Evolutionary conservation across 1,140 invertebrate species (phyloP).

Genomic region (Trypoxylus dichotomus): DNA sequence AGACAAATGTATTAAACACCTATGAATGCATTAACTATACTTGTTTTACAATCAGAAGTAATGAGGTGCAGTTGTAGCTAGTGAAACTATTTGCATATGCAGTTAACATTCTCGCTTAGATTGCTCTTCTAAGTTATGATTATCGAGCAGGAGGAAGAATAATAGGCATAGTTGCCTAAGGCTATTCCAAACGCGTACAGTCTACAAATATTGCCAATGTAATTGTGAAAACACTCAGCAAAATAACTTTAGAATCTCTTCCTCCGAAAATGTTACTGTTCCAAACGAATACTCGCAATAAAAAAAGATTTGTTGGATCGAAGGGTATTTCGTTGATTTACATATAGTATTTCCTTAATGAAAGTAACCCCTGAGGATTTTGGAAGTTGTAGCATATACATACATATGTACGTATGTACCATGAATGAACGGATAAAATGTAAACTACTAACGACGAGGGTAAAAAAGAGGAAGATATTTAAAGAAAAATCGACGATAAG

Average conservation of each 20-base stretch:
- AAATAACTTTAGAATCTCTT: neutral
- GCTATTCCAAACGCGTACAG: neutral
- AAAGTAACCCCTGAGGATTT: neutral
- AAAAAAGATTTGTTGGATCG: slow-evolving; percentile 15
- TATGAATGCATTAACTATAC: too few relatives aligned
- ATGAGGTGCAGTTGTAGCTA: too few relatives aligned
- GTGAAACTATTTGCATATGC: too few relatives aligned
- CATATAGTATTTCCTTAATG: slow-evolving; percentile 21
- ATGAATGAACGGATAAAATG: slow-evolving; percentile 4
- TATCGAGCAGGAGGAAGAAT: too few relatives aligned
- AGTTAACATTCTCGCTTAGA: too few relatives aligned
- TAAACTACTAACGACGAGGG: neutral
- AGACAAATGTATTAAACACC: too few relatives aligned
- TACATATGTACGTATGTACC: neutral
- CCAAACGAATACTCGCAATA: neutral
- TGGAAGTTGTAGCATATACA: too few relatives aligned
- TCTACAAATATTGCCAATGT: neutral
- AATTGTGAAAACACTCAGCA: neutral
- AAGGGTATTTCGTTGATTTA: neutral
- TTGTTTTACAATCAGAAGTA: too few relatives aligned
- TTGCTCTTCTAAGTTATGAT: too few relatives aligned
- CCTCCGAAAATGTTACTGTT: neutral
- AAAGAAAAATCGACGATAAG: slow-evolving; percentile 16
- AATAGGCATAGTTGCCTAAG: too few relatives aligned
- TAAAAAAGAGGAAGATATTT: slow-evolving; percentile 9